These are phyloP conservation scores for Hirtodrosophila trivittata DNA, from an alignment of 2,888 invertebrate species.

Conservation along the genomic window DNA sequence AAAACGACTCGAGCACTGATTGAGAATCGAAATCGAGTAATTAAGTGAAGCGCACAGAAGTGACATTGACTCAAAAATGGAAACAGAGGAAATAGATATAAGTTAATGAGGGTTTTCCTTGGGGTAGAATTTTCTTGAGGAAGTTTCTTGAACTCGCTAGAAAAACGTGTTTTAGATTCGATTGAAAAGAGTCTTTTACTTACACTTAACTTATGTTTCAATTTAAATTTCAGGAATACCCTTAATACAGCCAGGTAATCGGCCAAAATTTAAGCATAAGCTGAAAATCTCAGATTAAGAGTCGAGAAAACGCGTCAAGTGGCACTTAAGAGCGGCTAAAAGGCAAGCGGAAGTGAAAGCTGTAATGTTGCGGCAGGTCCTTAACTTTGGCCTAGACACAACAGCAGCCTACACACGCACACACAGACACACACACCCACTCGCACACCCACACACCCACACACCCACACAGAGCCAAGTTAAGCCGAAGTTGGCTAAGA, in stretches of 20 bases:
- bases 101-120: too few species aligned
- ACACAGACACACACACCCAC: constrained; percentile 6
- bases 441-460: constrained; percentile 3
- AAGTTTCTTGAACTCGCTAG: too few species aligned
- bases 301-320: too few species aligned
- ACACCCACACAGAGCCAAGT: constrained; percentile 2
- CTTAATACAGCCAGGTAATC: too few species aligned
- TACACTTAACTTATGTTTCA: too few species aligned
- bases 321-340: constrained; percentile 9
- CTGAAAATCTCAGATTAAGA: too few species aligned
- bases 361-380: constrained; percentile 9
- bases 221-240: too few species aligned
- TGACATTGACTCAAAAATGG: neutral
- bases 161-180: too few species aligned
- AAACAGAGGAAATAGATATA: too few species aligned
- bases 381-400: constrained; percentile 31
- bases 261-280: too few species aligned
- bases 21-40: neutral
- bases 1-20: constrained; percentile 19
- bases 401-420: constrained; percentile 10
- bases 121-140: too few species aligned
- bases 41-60: neutral
- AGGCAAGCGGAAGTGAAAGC: constrained; percentile 22
- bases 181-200: too few species aligned
- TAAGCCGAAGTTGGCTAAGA: constrained; percentile 30